These are phyloP conservation scores for Gyrodactylus bullatarudis DNA, from an alignment of 1,140 invertebrate species.

Conservation along the genomic window DNA sequence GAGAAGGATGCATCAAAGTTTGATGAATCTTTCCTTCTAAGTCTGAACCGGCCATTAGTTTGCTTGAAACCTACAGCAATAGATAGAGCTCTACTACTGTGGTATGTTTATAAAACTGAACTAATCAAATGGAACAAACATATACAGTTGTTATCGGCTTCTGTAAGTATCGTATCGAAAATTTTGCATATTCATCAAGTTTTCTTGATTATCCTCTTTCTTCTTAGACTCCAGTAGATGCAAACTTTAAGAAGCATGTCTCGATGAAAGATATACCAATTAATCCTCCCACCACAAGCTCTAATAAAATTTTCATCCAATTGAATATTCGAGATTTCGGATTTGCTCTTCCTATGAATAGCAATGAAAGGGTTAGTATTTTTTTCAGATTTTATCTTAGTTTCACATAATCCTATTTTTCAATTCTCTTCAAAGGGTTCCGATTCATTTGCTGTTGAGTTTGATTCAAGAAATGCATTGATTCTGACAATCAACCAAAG, in stretches of 20 bases:
- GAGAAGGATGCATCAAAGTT: slow-evolving; percentile 21
- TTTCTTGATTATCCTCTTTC: too few species aligned
- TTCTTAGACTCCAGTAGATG: too few species aligned
- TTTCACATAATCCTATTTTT: too few species aligned
- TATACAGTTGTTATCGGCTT: slow-evolving; percentile 20
- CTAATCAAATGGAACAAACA: not conserved
- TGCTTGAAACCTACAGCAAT: slow-evolving; percentile 76
- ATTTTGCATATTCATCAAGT: not conserved
- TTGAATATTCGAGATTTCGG: not conserved
- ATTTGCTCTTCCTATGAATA: not conserved
- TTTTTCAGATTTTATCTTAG: too few species aligned
- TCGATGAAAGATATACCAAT: not conserved
- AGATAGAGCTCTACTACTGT: slow-evolving; percentile 26
- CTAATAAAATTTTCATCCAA: not conserved
- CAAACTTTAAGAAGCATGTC: too few species aligned
- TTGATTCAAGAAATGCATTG: slow-evolving; percentile 15
- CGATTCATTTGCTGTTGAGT: slow-evolving; percentile 14
- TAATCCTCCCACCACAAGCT: not conserved
- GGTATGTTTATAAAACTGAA: not conserved
- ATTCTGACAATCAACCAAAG: slow-evolving; percentile 72
- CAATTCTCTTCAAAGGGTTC: not conserved
- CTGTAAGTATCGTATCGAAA: not conserved
- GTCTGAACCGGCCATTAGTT: slow-evolving; percentile 50
- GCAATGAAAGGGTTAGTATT: not conserved
- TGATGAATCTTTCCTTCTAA: slow-evolving; percentile 67